Evolutionary conservation across 2,888 invertebrate species (phyloP).

Genomic region (Parnassius apollo): DNA sequence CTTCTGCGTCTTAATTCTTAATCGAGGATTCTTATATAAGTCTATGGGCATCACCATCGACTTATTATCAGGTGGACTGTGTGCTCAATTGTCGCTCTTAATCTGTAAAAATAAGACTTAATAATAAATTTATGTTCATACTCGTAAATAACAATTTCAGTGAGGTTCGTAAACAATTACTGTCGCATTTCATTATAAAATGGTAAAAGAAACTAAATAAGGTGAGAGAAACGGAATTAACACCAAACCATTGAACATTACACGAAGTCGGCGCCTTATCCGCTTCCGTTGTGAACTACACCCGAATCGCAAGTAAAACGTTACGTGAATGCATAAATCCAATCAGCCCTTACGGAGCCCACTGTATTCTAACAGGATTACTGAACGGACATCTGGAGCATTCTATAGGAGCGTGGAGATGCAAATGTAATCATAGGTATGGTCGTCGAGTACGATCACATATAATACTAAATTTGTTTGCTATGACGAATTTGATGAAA

Average conservation of each 20-base stretch:
- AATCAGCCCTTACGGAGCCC: slow-evolving; percentile 33
- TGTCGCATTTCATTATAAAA: no score
- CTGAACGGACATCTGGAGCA: slow-evolving; percentile 38
- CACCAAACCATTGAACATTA: not conserved
- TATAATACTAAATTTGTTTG: slow-evolving; percentile 6
- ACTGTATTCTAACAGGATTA: slow-evolving; percentile 37
- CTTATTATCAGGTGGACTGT: no score
- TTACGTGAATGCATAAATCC: slow-evolving; percentile 29
- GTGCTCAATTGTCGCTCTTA: no score
- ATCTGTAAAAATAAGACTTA: no score
- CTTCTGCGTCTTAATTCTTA: no score
- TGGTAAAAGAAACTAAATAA: no score
- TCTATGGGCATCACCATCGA: no score
- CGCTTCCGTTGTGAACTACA: slow-evolving; percentile 2
- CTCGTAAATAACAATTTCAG: no score
- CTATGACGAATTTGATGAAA: not conserved
- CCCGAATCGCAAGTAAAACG: slow-evolving; percentile 22
- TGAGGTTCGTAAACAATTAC: no score
- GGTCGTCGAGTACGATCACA: slow-evolving; percentile 16
- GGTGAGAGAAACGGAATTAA: no score
- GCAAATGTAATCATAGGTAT: slow-evolving; percentile 36
- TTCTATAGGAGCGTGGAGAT: slow-evolving; percentile 39
- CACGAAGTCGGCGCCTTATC: not conserved
- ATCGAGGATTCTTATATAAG: no score
- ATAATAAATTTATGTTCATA: no score